A percentile compares a stretch with the other conserved stretches of the same genome.
Conservation (phyloP, 2,113 vertebrate genomes). For the Uria aalge region DNA sequence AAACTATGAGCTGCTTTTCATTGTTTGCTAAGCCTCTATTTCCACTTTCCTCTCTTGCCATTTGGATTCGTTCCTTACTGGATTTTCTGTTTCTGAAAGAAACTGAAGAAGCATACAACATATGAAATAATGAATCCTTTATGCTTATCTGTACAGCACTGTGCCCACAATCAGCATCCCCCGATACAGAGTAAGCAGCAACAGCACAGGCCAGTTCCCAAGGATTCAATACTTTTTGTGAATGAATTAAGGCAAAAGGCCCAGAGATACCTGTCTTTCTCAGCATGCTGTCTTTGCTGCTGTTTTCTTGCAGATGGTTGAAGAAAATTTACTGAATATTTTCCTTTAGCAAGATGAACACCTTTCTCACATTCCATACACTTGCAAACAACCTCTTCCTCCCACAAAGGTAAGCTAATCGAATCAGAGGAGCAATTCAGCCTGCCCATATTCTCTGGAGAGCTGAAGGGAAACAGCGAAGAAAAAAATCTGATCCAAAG, state of each 20-base stretch:
- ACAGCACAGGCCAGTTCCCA: not conserved
- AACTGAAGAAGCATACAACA: not conserved
- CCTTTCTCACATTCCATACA: not conserved
- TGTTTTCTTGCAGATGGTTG: not conserved
- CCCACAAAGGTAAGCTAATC: not conserved
- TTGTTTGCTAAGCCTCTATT: conserved; percentile 34
- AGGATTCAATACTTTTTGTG: not conserved
- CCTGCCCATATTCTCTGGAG: not conserved
- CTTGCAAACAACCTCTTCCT: not conserved
- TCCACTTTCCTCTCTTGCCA: not conserved
- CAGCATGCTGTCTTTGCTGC: not conserved
- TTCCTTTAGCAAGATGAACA: not conserved
- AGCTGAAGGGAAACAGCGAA: not conserved
- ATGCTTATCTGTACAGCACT: not conserved
- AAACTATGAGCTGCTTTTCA: conserved; percentile 40
- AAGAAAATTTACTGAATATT: not conserved
- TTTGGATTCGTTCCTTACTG: not conserved
- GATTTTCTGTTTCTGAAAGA: not conserved
- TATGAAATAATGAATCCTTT: not conserved
- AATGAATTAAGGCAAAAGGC: not conserved
- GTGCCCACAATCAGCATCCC: not conserved
- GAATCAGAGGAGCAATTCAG: not conserved
- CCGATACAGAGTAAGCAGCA: not conserved
- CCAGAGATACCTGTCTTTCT: not conserved
- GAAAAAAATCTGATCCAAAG: not conserved